Evolutionary conservation across 2,113 vertebrate genomes (phyloP).

Genomic region (Psophia crepitans): DNA sequence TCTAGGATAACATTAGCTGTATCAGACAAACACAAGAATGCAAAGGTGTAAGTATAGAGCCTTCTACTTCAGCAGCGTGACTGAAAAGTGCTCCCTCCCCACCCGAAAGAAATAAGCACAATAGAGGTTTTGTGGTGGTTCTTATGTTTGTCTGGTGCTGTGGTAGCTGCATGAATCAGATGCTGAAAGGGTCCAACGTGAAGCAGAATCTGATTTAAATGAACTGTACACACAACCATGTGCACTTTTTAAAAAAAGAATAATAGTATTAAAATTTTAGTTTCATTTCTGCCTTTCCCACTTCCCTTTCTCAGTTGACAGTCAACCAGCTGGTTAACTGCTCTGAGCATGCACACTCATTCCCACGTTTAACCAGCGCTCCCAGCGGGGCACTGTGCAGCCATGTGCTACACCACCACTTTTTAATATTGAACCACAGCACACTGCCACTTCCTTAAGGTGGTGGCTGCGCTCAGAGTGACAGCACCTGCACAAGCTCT

Average conservation of each 20-base stretch:
- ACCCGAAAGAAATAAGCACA: neutral
- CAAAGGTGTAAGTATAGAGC: neutral
- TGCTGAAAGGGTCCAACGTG: neutral
- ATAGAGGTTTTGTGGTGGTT: neutral
- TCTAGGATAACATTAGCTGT: neutral
- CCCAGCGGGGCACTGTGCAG: neutral
- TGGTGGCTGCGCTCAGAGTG: neutral
- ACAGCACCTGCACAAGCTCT: slow-evolving; percentile 14
- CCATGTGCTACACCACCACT: neutral
- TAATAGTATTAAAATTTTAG: neutral
- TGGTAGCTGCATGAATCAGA: neutral
- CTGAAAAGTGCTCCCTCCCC: neutral
- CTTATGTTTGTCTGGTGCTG: neutral
- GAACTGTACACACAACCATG: neutral
- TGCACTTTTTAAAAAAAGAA: neutral
- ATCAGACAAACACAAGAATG: neutral
- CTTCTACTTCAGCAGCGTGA: neutral
- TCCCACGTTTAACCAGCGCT: neutral
- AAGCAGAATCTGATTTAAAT: neutral
- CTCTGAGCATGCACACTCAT: neutral
- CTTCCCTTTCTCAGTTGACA: slow-evolving; percentile 18
- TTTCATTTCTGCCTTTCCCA: slow-evolving; percentile 22
- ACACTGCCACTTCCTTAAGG: neutral
- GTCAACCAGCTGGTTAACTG: slow-evolving; percentile 6
- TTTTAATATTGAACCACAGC: neutral